Evolutionary conservation across 37 sponge, comb jelly and placozoan species (phyloP).

Genomic region (Diacarnus erythraeanus): DNA sequence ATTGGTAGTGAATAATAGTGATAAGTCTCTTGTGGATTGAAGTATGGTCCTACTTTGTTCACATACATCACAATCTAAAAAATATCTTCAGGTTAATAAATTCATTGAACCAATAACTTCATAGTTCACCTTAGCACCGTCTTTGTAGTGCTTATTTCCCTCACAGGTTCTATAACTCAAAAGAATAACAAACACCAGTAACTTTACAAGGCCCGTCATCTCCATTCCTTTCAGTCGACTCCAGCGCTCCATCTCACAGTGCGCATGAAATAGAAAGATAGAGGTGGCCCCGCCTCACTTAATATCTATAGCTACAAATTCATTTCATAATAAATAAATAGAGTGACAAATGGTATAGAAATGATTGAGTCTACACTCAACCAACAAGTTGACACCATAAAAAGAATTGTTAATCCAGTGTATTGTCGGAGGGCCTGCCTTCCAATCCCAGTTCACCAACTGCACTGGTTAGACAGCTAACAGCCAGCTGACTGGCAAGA

Average conservation of each 20-base stretch:
- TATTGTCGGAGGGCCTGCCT: background rate
- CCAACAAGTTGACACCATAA: background rate
- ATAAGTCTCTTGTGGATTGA: slow-evolving; percentile 95
- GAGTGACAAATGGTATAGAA: too few relatives aligned
- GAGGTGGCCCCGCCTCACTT: too few relatives aligned
- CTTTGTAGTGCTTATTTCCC: slow-evolving; percentile 6
- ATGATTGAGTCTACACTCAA: too few relatives aligned
- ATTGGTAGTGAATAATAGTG: slow-evolving; percentile 91
- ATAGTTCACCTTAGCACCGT: slow-evolving; percentile 7
- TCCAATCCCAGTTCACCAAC: background rate
- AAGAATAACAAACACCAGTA: background rate
- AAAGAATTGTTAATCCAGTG: background rate
- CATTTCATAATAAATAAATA: slow-evolving; percentile 6
- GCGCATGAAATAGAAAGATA: too few relatives aligned
- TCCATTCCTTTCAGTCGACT: too few relatives aligned
- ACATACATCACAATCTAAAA: slow-evolving; percentile 75
- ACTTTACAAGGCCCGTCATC: background rate
- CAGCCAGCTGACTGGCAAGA: slow-evolving; percentile 6
- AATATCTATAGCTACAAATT: too few relatives aligned
- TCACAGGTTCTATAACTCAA: background rate
- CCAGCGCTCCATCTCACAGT: too few relatives aligned
- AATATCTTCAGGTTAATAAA: background rate
- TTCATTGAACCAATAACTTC: background rate
- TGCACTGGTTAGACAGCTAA: background rate
- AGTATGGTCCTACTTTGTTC: slow-evolving; percentile 95